phyloP scores from a whole-genome alignment of 2,888 invertebrate species.

The Candidula unifasciata region DNA sequence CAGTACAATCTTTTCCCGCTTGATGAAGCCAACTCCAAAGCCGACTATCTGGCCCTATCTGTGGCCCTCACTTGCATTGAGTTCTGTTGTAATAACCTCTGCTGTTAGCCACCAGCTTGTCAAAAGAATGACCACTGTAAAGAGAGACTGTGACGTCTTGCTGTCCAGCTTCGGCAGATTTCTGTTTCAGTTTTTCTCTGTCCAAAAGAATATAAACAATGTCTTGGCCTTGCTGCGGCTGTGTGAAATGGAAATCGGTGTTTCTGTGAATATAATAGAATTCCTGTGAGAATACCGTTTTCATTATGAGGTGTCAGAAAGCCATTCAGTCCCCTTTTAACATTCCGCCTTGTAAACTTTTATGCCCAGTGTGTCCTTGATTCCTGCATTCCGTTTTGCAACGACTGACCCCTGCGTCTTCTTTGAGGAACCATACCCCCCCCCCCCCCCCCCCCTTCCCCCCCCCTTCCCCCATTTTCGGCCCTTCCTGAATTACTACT shows the following conservation, averaged over 20 bases:
- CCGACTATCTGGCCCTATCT: slow-evolving; percentile 7
- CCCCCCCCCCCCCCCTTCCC: too few species aligned
- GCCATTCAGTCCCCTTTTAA: too few species aligned
- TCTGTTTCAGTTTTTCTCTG: background rate
- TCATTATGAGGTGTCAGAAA: too few species aligned
- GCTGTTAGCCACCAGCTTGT: slow-evolving; percentile 6
- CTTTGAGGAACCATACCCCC: too few species aligned
- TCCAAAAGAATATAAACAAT: slow-evolving; percentile 24
- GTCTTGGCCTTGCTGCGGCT: slow-evolving; percentile 36
- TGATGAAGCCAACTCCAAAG: slow-evolving; percentile 28
- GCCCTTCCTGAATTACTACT: too few species aligned
- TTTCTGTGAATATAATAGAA: background rate
- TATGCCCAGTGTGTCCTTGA: too few species aligned
- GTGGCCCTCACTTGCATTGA: background rate
- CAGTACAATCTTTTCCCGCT: slow-evolving; percentile 33
- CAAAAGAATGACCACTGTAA: background rate
- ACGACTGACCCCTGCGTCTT: too few species aligned
- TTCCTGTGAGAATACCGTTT: too few species aligned
- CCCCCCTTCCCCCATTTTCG: too few species aligned
- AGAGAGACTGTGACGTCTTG: background rate
- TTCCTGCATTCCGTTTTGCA: too few species aligned
- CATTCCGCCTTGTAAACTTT: too few species aligned
- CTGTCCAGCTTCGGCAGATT: background rate
- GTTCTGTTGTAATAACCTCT: slow-evolving; percentile 9
- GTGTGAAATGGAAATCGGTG: slow-evolving; percentile 20